Base-by-base conservation (phyloP, 2,113 vertebrate species). In the Plecturocebus donacophilus region DNA sequence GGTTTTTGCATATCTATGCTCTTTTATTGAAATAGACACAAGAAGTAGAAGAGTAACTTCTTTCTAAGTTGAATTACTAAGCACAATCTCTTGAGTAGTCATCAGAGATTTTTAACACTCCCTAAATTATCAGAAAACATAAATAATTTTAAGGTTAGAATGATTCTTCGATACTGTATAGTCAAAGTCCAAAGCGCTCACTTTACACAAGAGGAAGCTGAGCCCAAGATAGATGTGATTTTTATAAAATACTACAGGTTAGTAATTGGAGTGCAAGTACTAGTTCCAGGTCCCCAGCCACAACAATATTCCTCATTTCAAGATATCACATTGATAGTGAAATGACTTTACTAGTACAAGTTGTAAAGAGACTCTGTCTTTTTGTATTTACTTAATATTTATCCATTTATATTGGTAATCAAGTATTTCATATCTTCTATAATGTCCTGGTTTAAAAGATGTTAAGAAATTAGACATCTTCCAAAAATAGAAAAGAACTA, bases 11-110 rank as follows among this genome's bases (percentile, higher is more conserved):
- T 71, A 70, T 40, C 71, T 90, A 25, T 95, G 23, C 38, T 54
- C 30, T 87, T 92, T 96, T 85, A 35, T 6, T 93, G 27, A 93
- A 90, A 93, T 14, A 85, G 82, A 87, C 16, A 76, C 20, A 86
- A 68, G 32, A 89, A 91, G 12, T 86, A 6, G 45, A n/a, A 27
- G 14, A 14, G 12, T 68, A 71, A 87, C 45, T 94, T 91, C 17
- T 49, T 83, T 79, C 3, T 27, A 91, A 64, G 40, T 17, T 94
- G 35, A 96, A 92, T 95, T 88, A 85, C 6, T 75, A 87, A 86
- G 16, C 25, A 92, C 92, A 27, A 5, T 91, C n/a, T 73, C 35
- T 89, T 68, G 27, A 49, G 9, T 32, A 68, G 20, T 61, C 42
- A 80, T 90, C 17, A 64, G 35, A 92, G 95, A 77, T 9, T 35